Conservation (phyloP, 2,888 invertebrate genomes). For the Mythimna pallens region DNA sequence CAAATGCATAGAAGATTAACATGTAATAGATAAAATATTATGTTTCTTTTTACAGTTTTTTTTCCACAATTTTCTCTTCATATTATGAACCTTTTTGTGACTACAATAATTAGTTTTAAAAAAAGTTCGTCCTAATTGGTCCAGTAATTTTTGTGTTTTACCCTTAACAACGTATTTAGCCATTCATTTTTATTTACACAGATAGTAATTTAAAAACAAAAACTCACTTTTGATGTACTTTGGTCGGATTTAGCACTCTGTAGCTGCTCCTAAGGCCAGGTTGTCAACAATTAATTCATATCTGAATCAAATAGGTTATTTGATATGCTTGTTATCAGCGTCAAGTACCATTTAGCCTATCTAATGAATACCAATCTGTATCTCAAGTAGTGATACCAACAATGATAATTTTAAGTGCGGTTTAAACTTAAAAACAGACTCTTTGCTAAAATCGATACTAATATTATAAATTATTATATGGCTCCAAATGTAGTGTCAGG, state of each 20-base stretch:
- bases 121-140: too few species aligned
- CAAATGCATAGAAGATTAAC: too few species aligned
- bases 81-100: too few species aligned
- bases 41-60: too few species aligned
- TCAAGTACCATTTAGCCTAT: constrained; percentile 16
- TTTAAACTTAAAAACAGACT: background rate
- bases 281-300: background rate
- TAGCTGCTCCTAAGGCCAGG: background rate
- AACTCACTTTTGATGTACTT: constrained; percentile 8
- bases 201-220: background rate
- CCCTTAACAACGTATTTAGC: too few species aligned
- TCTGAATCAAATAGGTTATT: background rate
- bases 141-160: too few species aligned
- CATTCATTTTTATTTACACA: too few species aligned
- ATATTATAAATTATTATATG: too few species aligned
- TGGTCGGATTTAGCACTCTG: background rate
- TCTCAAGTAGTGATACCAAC: constrained; percentile 11
- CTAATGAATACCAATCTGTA: background rate
- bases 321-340: background rate
- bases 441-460: background rate
- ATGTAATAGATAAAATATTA: too few species aligned
- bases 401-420: constrained; percentile 9
- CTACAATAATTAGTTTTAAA: too few species aligned
- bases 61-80: too few species aligned
- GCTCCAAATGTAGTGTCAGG: too few species aligned